phyloP scores from a whole-genome alignment of 2,888 invertebrate species.

The Odiellus spinosus region DNA sequence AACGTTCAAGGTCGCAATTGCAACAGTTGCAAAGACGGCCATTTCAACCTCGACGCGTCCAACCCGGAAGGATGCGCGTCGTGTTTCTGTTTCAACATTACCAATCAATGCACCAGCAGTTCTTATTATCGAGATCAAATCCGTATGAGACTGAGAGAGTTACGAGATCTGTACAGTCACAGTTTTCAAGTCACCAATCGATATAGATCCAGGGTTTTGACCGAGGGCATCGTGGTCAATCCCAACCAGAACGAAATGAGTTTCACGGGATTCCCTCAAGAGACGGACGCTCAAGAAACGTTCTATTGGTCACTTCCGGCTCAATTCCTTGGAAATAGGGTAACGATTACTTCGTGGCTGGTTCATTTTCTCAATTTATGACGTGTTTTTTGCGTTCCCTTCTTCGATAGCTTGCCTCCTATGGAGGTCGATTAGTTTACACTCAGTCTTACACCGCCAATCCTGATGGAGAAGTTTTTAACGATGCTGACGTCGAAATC shows the following conservation, averaged over 20 bases:
- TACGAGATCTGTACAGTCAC: constrained; percentile 23
- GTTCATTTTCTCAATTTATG: too few relatives aligned
- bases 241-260: constrained; percentile 31
- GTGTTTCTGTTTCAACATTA: constrained; percentile 76
- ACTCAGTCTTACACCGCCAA: constrained; percentile 49
- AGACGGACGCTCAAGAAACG: constrained; percentile 24
- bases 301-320: constrained; percentile 61
- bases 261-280: constrained; percentile 26
- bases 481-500: constrained; percentile 66
- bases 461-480: constrained; percentile 36
- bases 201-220: constrained; percentile 25
- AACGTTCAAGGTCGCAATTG: constrained; percentile 66
- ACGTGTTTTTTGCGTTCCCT: constrained; percentile 2
- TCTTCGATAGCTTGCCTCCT: constrained; percentile 54
- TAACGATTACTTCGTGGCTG: too few relatives aligned
- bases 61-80: constrained; percentile 63
- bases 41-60: constrained; percentile 52
- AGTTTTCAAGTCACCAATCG: constrained; percentile 30
- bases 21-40: constrained; percentile 56
- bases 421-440: constrained; percentile 64
- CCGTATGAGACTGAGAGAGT: constrained; percentile 38
- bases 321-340: constrained; percentile 42
- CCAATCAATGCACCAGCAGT: constrained; percentile 51
- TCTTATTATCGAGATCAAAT: constrained; percentile 48
- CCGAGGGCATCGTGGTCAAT: constrained; percentile 29